phyloP scores from a whole-genome alignment of 2,888 invertebrate genomes.

The Caradrina clavipalpis region DNA sequence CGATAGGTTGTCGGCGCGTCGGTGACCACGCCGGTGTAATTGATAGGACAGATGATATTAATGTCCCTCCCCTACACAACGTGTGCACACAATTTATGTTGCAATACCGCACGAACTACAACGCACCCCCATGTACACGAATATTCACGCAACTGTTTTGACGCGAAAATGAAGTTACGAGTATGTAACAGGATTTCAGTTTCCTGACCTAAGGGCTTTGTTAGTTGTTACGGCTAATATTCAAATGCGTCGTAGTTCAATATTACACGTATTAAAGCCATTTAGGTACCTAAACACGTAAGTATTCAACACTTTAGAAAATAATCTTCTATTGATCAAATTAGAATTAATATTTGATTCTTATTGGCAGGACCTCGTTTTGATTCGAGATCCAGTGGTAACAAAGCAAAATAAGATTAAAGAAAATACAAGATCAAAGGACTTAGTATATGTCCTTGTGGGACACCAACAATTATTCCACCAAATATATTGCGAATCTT shows the following conservation, averaged over 20 bases:
- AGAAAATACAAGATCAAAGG: not conserved
- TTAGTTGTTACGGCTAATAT: not conserved
- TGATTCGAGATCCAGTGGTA: not conserved
- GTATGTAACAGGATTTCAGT: conserved; percentile 26
- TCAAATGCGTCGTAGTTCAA: not conserved
- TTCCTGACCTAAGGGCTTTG: not conserved
- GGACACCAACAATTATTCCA: not conserved
- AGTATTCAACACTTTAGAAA: not conserved
- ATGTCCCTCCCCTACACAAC: conserved; percentile 78
- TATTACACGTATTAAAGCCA: not conserved
- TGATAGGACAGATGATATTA: conserved; percentile 88
- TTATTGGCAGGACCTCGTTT: not conserved
- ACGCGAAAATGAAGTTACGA: conserved; percentile 51
- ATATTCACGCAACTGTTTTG: conserved; percentile 67
- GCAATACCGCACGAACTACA: conserved; percentile 75
- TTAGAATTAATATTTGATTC: not conserved
- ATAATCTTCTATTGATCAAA: not conserved
- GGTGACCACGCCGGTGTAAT: conserved; percentile 83
- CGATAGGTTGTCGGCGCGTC: conserved; percentile 77
- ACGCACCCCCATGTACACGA: conserved; percentile 55
- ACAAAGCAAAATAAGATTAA: not conserved
- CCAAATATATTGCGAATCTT: not conserved
- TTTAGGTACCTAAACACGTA: not conserved
- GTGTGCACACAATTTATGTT: conserved; percentile 85
- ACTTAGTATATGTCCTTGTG: conserved; percentile 9